These are phyloP conservation scores for Sciurus niger DNA, from an alignment of 2,113 vertebrate species.

Conservation along the genomic window DNA sequence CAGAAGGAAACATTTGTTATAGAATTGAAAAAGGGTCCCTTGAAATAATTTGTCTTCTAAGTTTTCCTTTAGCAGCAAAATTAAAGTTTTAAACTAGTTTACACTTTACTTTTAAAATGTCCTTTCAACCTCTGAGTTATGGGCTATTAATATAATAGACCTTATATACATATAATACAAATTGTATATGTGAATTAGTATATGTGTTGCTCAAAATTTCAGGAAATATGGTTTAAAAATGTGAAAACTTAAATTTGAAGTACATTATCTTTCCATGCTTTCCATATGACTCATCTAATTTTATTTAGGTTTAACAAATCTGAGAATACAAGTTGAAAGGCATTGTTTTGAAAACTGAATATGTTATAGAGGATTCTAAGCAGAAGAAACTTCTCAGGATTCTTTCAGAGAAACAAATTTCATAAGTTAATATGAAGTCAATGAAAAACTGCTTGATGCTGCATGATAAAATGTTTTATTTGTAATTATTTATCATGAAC, in stretches of 20 bases:
- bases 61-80: constrained; percentile 12
- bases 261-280: not conserved
- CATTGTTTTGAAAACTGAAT: constrained; percentile 20
- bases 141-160: not conserved
- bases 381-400: not conserved
- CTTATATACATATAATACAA: not conserved
- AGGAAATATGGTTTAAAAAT: not conserved
- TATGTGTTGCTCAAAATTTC: not conserved
- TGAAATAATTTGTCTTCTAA: not conserved
- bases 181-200: not conserved
- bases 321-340: not conserved
- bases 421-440: constrained; percentile 30
- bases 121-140: not conserved
- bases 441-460: constrained; percentile 53
- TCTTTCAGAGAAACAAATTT: not conserved
- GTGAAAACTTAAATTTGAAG: not conserved
- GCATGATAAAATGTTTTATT: not conserved
- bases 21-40: not conserved
- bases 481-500: not conserved
- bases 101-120: constrained; percentile 1
- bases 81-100: not conserved
- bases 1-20: not conserved
- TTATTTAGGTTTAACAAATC: not conserved
- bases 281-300: not conserved
- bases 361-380: not conserved